Base-by-base conservation (phyloP, 1,140 invertebrate genomes). In the Nephotettix cincticeps region DNA sequence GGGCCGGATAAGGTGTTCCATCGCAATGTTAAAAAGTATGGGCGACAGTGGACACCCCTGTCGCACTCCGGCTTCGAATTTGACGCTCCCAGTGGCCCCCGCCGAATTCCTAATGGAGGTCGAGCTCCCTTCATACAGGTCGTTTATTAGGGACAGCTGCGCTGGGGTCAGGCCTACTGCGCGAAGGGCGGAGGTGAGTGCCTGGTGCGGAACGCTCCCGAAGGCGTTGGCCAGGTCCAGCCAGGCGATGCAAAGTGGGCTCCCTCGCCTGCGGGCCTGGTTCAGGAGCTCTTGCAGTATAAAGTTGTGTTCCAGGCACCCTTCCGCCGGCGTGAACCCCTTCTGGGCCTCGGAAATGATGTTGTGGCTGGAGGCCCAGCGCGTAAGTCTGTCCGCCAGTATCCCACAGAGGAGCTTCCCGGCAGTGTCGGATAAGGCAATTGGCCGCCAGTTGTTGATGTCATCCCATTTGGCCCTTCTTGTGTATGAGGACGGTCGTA, bases 171-270 rank as follows among this genome's bases (percentile, higher is more conserved):
- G 11, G 4, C 47, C 47, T 4, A 21, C 47, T n/a, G 47, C 13
- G 47, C 47, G 47, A 11, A 54, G 47, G 47, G 47, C 47, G 21
- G 47, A 54, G 47, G n/a, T n/a, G n/a, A n/a, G n/a, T n/a, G n/a
- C n/a, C n/a, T n/a, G n/a, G n/a, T n/a, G n/a, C n/a, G n/a, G n/a
- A n/a, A n/a, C n/a, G n/a, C n/a, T n/a, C n/a, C n/a, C n/a, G n/a
- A n/a, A n/a, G n/a, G n/a, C n/a, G n/a, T n/a, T n/a, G n/a, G n/a
- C n/a, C n/a, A n/a, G n/a, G n/a, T n/a, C n/a, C n/a, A n/a, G n/a
- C n/a, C 47, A 54, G 4, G 47, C 47, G 19, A 54, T 19, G 47
- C 47, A 54, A 54, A 54, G 11, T 21, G 4, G 13, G 6, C 47
- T 19, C 11, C 47, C 47, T 21, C 47, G 47, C 11, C 47, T 11